Base-by-base conservation (phyloP, 2,888 invertebrate species). In the Dilophus febrilis region DNA sequence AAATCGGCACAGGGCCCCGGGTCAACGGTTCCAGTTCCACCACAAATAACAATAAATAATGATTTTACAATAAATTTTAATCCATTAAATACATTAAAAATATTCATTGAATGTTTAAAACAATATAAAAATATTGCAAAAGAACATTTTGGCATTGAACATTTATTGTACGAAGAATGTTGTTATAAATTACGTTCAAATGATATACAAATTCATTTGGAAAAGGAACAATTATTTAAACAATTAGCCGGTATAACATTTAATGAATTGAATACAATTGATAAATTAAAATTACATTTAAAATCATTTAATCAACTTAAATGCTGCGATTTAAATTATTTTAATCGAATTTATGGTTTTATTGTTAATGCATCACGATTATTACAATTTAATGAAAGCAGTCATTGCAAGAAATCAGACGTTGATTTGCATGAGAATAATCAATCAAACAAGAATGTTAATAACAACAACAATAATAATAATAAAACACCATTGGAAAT, bases 241-340 rank as follows among this genome's bases (percentile, higher is more conserved):
- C 40, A 18, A 6, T 14, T 18, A 4, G 17, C 14, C 6, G 22
- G 30, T 16, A 35, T 16, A 17, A 6, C 18, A 16, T n/a, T 3
- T 8, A 26, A 22, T 11, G 54, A 57, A 14, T 46, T 57, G 10
- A 49, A 49, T 3, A 47, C 50, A 8, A 44, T 47, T 4, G 50
- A 51, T n/a, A 53, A 59, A 30, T 48, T 67, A 2, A 59, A 58
- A 31, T 36, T 48, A 0, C 48, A 53, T 19, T 45, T 53, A 10
- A 48, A 53, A 11, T 52, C 51, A 37, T 58, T 59, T 34, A 54
- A 55, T n/a, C 54, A 56, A 32, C 45, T 62, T 0, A 57, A 58
- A 37, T 49, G 55, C 0, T 49, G 56, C 0, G 54, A 58, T 2
- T 50, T 48, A 32, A 60, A 59, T 44, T 59, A 58, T 38, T 59